Percentiles rank a stretch among this genome's conserved stretches.
These are phyloP conservation scores for Mola mola DNA, from an alignment of 2,113 vertebrate genomes.

Conservation along the genomic window DNA sequence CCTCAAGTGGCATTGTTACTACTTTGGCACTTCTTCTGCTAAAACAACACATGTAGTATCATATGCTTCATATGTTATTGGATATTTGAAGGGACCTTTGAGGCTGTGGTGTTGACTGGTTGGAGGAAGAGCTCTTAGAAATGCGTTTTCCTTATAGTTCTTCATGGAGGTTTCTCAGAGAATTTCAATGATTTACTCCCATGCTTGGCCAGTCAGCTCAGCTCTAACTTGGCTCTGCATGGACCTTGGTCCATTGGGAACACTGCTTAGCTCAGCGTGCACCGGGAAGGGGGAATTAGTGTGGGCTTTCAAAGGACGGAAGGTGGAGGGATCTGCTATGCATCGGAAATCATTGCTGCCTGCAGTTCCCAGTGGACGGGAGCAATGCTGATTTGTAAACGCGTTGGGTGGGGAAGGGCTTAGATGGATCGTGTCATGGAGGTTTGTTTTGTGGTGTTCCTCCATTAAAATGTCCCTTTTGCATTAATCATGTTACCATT, in stretches of 20 bases:
- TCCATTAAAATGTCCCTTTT: constrained; percentile 33
- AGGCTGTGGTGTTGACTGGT: not conserved
- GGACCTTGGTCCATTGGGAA: constrained; percentile 61
- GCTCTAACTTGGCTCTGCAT: constrained; percentile 49
- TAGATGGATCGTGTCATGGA: constrained; percentile 35
- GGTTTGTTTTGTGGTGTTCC: constrained; percentile 38
- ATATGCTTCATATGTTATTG: not conserved
- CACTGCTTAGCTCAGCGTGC: constrained; percentile 63
- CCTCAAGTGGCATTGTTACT: constrained; percentile 6
- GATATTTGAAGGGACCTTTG: not conserved
- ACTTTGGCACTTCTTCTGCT: constrained; percentile 3
- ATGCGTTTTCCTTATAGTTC: constrained; percentile 13
- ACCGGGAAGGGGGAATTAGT: constrained; percentile 66
- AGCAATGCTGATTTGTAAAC: constrained; percentile 63
- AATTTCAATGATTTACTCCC: constrained; percentile 69
- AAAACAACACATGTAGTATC: not conserved
- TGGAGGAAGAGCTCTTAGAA: not conserved
- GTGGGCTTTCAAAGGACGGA: constrained; percentile 70
- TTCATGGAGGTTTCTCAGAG: constrained; percentile 37
- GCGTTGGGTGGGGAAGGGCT: constrained; percentile 44
- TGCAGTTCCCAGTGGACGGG: constrained; percentile 54
- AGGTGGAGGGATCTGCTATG: constrained; percentile 61
- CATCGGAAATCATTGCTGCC: constrained; percentile 72
- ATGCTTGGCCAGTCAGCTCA: constrained; percentile 55
- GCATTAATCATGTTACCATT: constrained; percentile 13